phyloP scores from a whole-genome alignment of 2,888 invertebrate species.

The Orthonevra nobilis region DNA sequence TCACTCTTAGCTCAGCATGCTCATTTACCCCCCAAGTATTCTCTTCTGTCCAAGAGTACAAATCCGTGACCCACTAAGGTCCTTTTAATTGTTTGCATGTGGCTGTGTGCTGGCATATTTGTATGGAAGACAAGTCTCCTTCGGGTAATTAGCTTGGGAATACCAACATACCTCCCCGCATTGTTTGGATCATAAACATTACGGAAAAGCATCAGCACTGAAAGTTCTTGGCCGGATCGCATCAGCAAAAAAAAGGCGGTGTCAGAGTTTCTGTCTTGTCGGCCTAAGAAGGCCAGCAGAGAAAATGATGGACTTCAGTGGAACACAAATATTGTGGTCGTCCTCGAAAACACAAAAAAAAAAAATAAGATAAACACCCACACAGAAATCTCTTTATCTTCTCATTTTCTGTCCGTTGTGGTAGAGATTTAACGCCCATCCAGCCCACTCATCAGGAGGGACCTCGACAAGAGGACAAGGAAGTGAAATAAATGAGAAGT shows the following conservation, averaged over 20 bases:
- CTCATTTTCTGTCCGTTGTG: conserved; percentile 2
- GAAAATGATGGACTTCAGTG: conserved; percentile 33
- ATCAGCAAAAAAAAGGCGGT: conserved; percentile 5
- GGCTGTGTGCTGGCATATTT: conserved; percentile 19
- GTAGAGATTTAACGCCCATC: conserved; percentile 15
- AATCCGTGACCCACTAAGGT: conserved; percentile 66
- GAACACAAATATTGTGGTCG: conserved; percentile 62
- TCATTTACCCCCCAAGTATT: conserved; percentile 40
- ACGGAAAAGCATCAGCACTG: conserved; percentile 8
- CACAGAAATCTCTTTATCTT: conserved; percentile 59
- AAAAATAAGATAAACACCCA: too few species aligned
- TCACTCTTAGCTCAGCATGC: conserved; percentile 49
- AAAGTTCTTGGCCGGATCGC: too few species aligned
- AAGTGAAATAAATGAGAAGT: conserved; percentile 63
- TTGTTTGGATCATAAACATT: conserved; percentile 41
- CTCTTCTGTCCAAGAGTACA: conserved; percentile 47
- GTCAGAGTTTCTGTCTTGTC: too few species aligned
- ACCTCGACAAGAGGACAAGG: conserved; percentile 1
- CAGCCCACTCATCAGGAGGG: not conserved
- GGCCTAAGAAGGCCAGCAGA: not conserved
- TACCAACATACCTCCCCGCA: conserved; percentile 25
- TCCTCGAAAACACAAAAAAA: conserved; percentile 57
- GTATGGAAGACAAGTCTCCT: conserved; percentile 32
- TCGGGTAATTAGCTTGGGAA: conserved; percentile 55
- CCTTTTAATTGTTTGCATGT: conserved; percentile 58